A percentile compares a stretch with the other conserved stretches of the same genome.
Evolutionary conservation across 2,113 vertebrate species (phyloP).

Genomic region (Hemiscyllium ocellatum): DNA sequence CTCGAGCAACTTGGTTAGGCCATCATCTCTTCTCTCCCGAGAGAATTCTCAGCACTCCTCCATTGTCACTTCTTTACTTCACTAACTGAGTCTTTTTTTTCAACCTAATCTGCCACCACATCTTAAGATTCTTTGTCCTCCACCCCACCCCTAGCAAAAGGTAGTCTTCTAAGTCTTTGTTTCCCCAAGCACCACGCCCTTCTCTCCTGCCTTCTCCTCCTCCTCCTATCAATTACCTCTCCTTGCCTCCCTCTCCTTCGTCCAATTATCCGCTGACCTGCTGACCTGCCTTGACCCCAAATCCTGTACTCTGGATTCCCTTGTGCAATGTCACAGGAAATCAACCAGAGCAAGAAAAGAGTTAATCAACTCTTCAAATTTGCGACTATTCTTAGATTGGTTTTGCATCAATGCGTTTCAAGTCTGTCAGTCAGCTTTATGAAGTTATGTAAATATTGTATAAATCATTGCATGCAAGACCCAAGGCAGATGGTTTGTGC

Average conservation of each 20-base stretch:
- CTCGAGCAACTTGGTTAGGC: neutral
- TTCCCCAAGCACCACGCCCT: neutral
- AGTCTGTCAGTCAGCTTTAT: neutral
- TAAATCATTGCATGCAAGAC: neutral
- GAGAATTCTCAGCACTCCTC: neutral
- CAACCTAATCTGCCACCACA: neutral
- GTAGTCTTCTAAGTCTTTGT: neutral
- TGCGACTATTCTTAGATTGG: neutral
- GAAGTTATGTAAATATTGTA: neutral
- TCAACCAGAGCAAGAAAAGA: neutral
- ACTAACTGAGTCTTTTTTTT: neutral
- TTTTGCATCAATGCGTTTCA: neutral
- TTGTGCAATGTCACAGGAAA: neutral
- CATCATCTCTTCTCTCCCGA: neutral
- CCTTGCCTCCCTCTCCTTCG: neutral
- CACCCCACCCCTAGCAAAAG: neutral
- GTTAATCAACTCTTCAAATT: neutral
- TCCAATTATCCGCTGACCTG: neutral
- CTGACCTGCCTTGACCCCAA: neutral
- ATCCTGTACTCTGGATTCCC: neutral
- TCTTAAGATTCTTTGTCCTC: neutral
- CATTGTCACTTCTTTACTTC: neutral
- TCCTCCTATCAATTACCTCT: neutral
- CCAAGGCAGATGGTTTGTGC: conserved; percentile 46
- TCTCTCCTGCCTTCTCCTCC: neutral